phyloP scores from a whole-genome alignment of 2,113 vertebrate genomes.

The Connochaetes taurinus region DNA sequence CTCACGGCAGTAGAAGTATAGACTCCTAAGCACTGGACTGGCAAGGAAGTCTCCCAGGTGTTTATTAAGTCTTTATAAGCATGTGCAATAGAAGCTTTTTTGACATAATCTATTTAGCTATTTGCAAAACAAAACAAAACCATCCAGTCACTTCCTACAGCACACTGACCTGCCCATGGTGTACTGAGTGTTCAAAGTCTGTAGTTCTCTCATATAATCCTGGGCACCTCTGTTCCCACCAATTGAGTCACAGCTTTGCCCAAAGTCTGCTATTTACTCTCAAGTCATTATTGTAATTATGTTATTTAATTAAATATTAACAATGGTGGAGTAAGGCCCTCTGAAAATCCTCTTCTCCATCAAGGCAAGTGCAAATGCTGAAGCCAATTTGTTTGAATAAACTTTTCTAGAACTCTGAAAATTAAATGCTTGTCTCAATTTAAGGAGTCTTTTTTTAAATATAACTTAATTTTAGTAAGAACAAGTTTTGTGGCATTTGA shows the following conservation, averaged over 20 bases:
- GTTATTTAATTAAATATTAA: background rate
- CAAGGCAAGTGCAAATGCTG: background rate
- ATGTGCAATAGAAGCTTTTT: background rate
- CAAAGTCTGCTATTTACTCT: background rate
- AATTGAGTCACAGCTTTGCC: background rate
- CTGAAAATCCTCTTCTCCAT: background rate
- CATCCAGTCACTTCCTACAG: background rate
- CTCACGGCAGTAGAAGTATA: accelerated
- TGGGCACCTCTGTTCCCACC: background rate
- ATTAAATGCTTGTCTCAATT: background rate
- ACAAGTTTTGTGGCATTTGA: background rate
- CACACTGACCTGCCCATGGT: background rate
- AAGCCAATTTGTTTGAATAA: background rate
- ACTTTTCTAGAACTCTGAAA: background rate
- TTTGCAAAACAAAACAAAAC: background rate
- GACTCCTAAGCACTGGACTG: background rate
- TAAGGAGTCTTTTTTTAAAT: background rate
- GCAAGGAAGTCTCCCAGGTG: background rate
- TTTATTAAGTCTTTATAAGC: background rate
- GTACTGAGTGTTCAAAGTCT: background rate
- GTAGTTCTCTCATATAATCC: background rate
- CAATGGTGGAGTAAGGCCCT: background rate
- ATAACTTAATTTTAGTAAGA: background rate
- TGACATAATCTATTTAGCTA: background rate
- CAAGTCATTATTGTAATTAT: background rate